Percentiles rank a stretch among this genome's conserved stretches.
Evolutionary conservation across 2,888 invertebrate genomes (phyloP).

Genomic region (Dyspetes luteomarginatus): DNA sequence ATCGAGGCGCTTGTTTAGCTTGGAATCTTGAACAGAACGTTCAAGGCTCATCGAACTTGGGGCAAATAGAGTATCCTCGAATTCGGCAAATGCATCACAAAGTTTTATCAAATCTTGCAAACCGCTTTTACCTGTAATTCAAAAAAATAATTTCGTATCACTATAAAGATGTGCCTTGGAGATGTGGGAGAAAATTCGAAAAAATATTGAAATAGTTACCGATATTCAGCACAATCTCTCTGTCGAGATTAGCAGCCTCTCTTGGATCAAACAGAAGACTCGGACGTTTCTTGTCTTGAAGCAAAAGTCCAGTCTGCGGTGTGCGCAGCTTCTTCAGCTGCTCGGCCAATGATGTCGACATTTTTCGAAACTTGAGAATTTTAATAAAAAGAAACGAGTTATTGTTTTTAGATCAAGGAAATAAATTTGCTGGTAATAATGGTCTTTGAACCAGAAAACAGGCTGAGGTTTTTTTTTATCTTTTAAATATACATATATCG

Average conservation of each 20-base stretch:
- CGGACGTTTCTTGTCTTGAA: slow-evolving; percentile 88
- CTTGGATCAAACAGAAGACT: slow-evolving; percentile 95
- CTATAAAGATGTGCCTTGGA: no score
- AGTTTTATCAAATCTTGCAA: slow-evolving; percentile 91
- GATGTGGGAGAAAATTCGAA: not conserved
- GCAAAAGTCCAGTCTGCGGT: slow-evolving; percentile 89
- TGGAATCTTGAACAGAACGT: slow-evolving; percentile 90
- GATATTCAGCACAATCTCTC: slow-evolving; percentile 93
- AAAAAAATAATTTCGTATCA: no score
- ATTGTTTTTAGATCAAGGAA: no score
- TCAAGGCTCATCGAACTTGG: slow-evolving; percentile 91
- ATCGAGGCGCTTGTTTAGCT: slow-evolving; percentile 91
- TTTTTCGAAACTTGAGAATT: slow-evolving; percentile 72
- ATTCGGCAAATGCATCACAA: slow-evolving; percentile 89
- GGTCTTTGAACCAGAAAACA: no score
- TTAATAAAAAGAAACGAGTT: not conserved
- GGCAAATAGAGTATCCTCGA: slow-evolving; percentile 91
- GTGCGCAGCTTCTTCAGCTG: slow-evolving; percentile 90
- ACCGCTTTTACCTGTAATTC: slow-evolving; percentile 88
- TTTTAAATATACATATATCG: no score
- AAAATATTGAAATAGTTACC: slow-evolving; percentile 84
- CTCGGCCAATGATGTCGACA: slow-evolving; percentile 90
- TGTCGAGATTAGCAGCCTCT: slow-evolving; percentile 94
- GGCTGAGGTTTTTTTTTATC: no score
- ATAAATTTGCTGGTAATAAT: no score